Evolutionary conservation across 2,797 vertebrate species (phyloP).

Genomic region (Enteromius anoplus): DNA sequence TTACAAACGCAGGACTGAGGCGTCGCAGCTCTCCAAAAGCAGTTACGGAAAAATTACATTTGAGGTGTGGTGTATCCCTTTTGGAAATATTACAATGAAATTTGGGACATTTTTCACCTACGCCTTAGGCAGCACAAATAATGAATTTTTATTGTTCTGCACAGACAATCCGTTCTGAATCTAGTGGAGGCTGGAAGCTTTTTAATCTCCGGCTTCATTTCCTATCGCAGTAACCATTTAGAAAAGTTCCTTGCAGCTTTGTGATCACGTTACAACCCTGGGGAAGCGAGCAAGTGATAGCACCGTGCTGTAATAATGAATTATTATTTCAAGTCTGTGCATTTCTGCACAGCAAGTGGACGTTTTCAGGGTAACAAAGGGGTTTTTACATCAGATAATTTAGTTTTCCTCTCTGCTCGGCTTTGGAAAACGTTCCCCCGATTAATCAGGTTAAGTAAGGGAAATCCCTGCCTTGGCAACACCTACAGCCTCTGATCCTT

Average conservation of each 20-base stretch:
- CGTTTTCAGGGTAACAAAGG: conserved; percentile 20
- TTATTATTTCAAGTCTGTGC: conserved; percentile 26
- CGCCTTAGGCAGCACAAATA: conserved; percentile 61
- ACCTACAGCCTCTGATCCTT: conserved; percentile 56
- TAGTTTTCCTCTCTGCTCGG: conserved; percentile 3
- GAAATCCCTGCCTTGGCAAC: conserved; percentile 57
- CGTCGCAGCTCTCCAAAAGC: conserved; percentile 57
- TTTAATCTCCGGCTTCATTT: conserved; percentile 65
- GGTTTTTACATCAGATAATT: conserved; percentile 26
- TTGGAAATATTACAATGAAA: conserved; percentile 60
- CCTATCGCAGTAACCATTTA: conserved; percentile 52
- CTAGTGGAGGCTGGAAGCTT: conserved; percentile 58
- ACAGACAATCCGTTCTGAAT: conserved; percentile 61
- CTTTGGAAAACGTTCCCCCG: conserved; percentile 40
- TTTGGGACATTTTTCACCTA: conserved; percentile 61
- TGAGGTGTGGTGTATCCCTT: conserved; percentile 53
- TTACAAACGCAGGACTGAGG: conserved; percentile 41
- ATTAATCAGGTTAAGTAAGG: conserved; percentile 56
- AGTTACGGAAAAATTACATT: conserved; percentile 68
- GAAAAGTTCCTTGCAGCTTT: conserved; percentile 31
- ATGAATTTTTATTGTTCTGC: conserved; percentile 67
- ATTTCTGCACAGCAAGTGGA: conserved; percentile 18
- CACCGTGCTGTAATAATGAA: conserved; percentile 21
- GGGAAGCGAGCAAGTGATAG: conserved; percentile 1
- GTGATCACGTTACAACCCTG: conserved; percentile 18